Conservation (phyloP, 2,888 invertebrate species). For the Labia minor region DNA sequence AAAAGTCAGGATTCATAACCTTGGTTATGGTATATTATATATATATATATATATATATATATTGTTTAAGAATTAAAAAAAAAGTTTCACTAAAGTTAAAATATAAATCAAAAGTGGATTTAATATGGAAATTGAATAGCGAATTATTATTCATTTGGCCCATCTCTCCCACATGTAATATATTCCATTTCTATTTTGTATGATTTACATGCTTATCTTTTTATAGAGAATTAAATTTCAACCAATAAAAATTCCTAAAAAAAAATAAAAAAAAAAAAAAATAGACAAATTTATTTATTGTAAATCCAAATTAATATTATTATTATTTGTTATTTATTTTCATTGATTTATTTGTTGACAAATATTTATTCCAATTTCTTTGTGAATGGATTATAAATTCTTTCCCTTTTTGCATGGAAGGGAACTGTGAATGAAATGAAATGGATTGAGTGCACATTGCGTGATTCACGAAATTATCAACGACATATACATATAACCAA, state of each 20-base stretch:
- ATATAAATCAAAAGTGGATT: conserved; percentile 13
- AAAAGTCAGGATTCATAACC: too few species aligned
- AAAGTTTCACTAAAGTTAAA: neutral
- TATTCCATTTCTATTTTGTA: neutral
- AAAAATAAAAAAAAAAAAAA: too few species aligned
- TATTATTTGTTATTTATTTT: too few species aligned
- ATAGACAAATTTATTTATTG: neutral
- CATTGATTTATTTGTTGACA: too few species aligned
- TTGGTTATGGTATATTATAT: neutral
- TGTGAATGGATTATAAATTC: too few species aligned
- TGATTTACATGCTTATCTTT: conserved; percentile 4
- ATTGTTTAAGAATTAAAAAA: too few species aligned
- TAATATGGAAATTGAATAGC: conserved; percentile 13
- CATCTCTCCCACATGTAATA: neutral
- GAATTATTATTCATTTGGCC: conserved; percentile 8
- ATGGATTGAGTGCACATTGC: too few species aligned
- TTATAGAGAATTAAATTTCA: neutral
- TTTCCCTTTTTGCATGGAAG: too few species aligned
- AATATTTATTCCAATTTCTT: too few species aligned
- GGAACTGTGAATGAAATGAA: too few species aligned
- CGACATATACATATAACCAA: too few species aligned
- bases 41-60: neutral
- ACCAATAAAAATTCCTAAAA: neutral
- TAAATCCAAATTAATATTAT: neutral
- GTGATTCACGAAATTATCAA: too few species aligned